phyloP scores from a whole-genome alignment of 2,888 invertebrate species.

The Tinea trinotella region DNA sequence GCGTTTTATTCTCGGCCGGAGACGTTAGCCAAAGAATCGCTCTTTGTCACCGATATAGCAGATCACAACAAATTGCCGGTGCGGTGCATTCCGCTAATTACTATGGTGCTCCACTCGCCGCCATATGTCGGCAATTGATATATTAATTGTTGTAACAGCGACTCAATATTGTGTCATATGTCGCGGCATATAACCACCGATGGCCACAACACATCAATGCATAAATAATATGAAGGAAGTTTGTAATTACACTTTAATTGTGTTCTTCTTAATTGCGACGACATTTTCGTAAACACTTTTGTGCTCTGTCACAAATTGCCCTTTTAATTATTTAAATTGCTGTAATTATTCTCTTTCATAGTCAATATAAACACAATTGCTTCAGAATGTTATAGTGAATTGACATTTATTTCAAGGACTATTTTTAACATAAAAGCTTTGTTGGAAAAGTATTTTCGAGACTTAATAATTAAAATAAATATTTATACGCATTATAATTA shows the following conservation, averaged over 20 bases:
- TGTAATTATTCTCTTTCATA: neutral
- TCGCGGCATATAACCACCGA: slow-evolving; percentile 22
- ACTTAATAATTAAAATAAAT: neutral
- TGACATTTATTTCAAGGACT: neutral
- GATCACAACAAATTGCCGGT: neutral
- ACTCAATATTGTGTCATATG: slow-evolving; percentile 36
- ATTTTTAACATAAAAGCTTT: neutral
- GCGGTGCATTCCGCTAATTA: neutral
- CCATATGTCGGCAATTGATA: neutral
- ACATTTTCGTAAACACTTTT: neutral
- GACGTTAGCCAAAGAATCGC: slow-evolving; percentile 6
- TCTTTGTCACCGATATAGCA: slow-evolving; percentile 12
- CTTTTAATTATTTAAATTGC: slow-evolving; percentile 4
- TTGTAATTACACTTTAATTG: slow-evolving; percentile 11
- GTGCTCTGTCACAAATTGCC: neutral
- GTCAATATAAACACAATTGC: neutral
- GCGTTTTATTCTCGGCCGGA: slow-evolving; percentile 10
- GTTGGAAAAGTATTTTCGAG: no score
- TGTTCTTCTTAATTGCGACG: neutral
- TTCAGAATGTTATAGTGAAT: no score
- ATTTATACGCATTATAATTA: neutral
- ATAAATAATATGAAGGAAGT: no score
- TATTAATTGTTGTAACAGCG: slow-evolving; percentile 2
- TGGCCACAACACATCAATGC: no score
- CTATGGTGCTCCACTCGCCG: neutral